Evolutionary conservation across 1,140 invertebrate species (phyloP), one percentile per base, ranked within the genome.

Genomic region (Asobara japonica): DNA sequence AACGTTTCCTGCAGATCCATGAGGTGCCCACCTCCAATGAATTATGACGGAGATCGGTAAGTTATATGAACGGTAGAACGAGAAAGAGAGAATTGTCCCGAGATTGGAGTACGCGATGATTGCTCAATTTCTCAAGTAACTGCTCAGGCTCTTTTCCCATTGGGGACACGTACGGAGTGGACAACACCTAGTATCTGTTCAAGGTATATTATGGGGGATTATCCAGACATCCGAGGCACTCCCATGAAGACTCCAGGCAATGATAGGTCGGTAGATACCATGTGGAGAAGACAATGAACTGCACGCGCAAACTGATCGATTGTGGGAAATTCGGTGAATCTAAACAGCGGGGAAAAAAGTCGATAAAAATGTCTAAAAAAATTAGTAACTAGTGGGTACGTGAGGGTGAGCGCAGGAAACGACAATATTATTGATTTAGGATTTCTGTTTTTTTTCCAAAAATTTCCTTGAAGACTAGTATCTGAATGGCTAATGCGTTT

Each of bases 71-170:
- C 10, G 36, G n/a, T 13, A 51, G 45, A 51, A 20, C 11, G n/a
- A 20, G 45, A 2, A 20, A 20, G 51, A 56, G 51, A 25, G 51
- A 25, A 56, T 56, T 27, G 22, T 56, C 2, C 51, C 25, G 20
- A 56, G 51, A 56, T 56, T 56, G 51, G 22, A 56, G 51, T 56
- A 56, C 22, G 51, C 51, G 51, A 56, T 56, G 51, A 56, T 56
- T 56, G 51, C 51, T 56, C 51, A 56, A 56, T 56, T 56, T 56
- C 51, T 56, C 51, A 10, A 56, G 6, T 56, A 56, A 56, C 51
- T 27, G 20, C 18, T 56, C 51, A 11, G 22, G 51, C 11, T 56
- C 51, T 56, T 56, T 56, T 56, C 51, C 51, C 22, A 18, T 22
- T 27, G 51, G 22, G 22, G 51, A 56, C 51, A 56, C 51, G 51